Conservation (phyloP, 2,113 vertebrate species). For the Ctenomys sociabilis region DNA sequence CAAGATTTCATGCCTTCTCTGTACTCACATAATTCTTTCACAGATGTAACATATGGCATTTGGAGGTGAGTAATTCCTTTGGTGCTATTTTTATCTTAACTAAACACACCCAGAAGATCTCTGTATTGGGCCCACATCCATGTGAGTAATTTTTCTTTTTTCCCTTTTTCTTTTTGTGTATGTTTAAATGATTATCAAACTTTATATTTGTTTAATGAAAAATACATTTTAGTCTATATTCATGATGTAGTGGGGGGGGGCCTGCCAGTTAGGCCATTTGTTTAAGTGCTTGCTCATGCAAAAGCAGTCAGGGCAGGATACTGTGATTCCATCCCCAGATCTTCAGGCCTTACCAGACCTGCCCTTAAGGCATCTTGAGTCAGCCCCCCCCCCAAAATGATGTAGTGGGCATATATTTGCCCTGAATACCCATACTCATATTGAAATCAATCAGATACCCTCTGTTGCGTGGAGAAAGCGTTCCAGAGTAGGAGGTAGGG, state of each 20-base stretch:
- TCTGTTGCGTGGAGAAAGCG: not conserved
- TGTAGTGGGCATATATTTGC: not conserved
- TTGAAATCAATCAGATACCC: not conserved
- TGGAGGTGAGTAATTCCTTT: conserved; percentile 76
- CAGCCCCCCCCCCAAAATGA: too few relatives aligned
- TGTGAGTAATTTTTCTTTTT: conserved; percentile 24
- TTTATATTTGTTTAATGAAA: conserved; percentile 23
- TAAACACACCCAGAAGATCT: conserved; percentile 56
- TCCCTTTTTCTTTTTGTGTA: not conserved
- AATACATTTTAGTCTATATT: not conserved
- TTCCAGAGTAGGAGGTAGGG: not conserved
- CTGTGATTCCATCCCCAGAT: too few relatives aligned
- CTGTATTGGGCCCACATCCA: conserved; percentile 12
- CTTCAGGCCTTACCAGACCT: too few relatives aligned
- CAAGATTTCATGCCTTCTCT: conserved; percentile 25
- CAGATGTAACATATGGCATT: conserved; percentile 58
- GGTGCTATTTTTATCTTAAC: conserved; percentile 70
- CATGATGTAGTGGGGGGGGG: too few relatives aligned
- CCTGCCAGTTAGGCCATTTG: too few relatives aligned
- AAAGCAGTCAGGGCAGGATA: too few relatives aligned
- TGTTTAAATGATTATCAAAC: not conserved
- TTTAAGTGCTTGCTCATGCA: too few relatives aligned
- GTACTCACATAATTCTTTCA: conserved; percentile 12
- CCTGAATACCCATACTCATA: not conserved
- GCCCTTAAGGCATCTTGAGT: too few relatives aligned